Evolutionary conservation across 2,797 vertebrate genomes (phyloP).

Genomic region (Pyrocephalus nanus): DNA sequence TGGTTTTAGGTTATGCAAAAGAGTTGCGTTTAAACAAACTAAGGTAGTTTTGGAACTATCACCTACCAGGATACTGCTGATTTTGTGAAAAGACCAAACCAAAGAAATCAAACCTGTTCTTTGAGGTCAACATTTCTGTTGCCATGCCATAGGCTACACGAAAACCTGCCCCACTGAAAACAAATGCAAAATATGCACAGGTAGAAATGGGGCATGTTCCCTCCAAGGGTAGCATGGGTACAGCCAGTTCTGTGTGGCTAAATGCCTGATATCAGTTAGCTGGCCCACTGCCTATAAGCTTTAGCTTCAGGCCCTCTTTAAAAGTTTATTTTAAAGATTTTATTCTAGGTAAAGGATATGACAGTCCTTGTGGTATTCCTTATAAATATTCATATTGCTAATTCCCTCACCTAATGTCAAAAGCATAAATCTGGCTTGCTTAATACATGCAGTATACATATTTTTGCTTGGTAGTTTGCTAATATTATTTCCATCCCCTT

Average conservation of each 20-base stretch:
- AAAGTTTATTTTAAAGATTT: neutral
- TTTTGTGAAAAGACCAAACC: neutral
- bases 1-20: neutral
- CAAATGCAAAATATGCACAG: neutral
- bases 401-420: conserved; percentile 36
- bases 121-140: neutral
- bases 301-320: neutral
- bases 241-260: neutral
- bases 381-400: conserved; percentile 21
- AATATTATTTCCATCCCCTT: neutral
- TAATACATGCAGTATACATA: neutral
- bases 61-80: neutral
- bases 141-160: neutral
- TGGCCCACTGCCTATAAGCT: neutral
- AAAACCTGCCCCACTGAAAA: neutral
- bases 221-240: neutral
- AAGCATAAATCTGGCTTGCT: conserved; percentile 6
- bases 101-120: neutral
- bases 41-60: neutral
- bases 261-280: neutral
- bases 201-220: neutral
- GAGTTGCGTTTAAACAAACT: neutral
- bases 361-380: conserved; percentile 1
- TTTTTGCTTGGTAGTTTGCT: neutral
- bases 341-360: neutral